Evolutionary conservation across 2,888 invertebrate species (phyloP).

Genomic region (Geophilus truncorum): DNA sequence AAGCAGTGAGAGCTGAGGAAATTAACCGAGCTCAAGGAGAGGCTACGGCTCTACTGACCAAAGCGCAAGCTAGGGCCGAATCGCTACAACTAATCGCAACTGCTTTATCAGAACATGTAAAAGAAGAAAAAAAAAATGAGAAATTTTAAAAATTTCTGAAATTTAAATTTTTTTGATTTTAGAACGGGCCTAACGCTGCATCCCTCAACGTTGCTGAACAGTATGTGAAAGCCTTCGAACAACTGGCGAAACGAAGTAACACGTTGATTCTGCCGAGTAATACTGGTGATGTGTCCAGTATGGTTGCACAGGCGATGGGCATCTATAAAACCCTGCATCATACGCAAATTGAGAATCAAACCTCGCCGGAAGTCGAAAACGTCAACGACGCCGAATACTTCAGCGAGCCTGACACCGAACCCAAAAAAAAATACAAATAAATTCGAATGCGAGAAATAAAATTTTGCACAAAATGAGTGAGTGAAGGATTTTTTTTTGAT

Average conservation of each 20-base stretch:
- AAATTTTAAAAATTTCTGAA: slow-evolving; percentile 1
- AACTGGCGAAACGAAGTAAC: slow-evolving; percentile 87
- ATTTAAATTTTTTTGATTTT: slow-evolving; percentile 38
- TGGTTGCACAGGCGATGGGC: slow-evolving; percentile 65
- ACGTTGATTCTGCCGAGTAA: slow-evolving; percentile 91
- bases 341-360: too few species aligned
- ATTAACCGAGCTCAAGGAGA: slow-evolving; percentile 85
- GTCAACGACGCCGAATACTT: neutral
- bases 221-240: slow-evolving; percentile 89
- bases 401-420: neutral
- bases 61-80: slow-evolving; percentile 84
- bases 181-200: slow-evolving; percentile 84
- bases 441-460: neutral
- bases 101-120: slow-evolving; percentile 54
- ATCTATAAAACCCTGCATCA: slow-evolving; percentile 8
- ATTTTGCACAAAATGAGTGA: neutral
- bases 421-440: neutral
- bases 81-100: slow-evolving; percentile 73
- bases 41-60: slow-evolving; percentile 80
- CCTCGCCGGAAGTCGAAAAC: neutral
- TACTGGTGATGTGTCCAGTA: slow-evolving; percentile 69
- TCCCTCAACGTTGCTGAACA: slow-evolving; percentile 89
- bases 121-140: too few species aligned
- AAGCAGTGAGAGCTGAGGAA: slow-evolving; percentile 89
- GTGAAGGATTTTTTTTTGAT: neutral